These are phyloP conservation scores for Drosophila littoralis DNA, from an alignment of 1,140 invertebrate genomes.

Conservation along the genomic window DNA sequence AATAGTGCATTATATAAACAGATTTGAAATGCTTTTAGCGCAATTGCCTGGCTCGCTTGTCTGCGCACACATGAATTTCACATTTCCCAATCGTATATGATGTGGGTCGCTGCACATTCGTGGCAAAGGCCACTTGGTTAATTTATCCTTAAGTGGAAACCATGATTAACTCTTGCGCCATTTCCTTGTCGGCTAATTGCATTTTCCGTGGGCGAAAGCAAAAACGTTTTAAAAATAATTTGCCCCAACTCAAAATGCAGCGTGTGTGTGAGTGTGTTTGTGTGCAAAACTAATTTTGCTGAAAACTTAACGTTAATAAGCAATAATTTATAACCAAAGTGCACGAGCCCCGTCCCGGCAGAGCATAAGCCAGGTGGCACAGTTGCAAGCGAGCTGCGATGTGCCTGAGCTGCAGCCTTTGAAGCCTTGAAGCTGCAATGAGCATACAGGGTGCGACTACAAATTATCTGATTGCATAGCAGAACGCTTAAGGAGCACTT, in stretches of 20 bases:
- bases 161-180: conserved; percentile 68
- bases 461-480: conserved; percentile 8
- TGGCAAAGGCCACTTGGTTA: conserved; percentile 47
- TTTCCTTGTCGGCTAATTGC: conserved; percentile 67
- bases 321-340: conserved; percentile 73
- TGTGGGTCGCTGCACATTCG: background rate
- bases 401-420: conserved; percentile 31
- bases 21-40: conserved; percentile 8
- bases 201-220: conserved; percentile 46
- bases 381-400: background rate
- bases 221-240: conserved; percentile 72
- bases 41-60: background rate
- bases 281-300: conserved; percentile 63
- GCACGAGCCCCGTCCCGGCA: conserved; percentile 34
- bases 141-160: conserved; percentile 58
- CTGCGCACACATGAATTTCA: conserved; percentile 12
- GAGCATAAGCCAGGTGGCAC: conserved; percentile 30
- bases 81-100: conserved; percentile 13
- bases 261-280: conserved; percentile 1
- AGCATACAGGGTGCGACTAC: conserved; percentile 22
- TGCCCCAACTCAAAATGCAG: conserved; percentile 54
- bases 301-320: conserved; percentile 74
- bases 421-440: conserved; percentile 3
- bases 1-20: background rate
- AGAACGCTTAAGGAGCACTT: background rate